Base-by-base conservation (phyloP, 2,113 vertebrate species). In the Elephas maximus region DNA sequence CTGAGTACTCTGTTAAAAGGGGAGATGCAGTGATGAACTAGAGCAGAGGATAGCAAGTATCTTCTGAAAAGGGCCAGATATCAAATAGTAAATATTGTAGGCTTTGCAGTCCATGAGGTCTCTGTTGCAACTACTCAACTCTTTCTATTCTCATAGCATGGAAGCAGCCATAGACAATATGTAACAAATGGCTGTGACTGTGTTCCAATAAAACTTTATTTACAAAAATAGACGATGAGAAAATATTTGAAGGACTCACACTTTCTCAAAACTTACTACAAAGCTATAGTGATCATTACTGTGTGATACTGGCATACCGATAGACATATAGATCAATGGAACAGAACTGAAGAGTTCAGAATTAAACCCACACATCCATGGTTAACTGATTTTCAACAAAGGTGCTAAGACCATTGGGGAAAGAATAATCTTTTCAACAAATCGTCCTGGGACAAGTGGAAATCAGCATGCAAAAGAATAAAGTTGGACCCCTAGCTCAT, bases 401-500 rank as follows among this genome's bases (percentile, higher is more conserved):
- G 11, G 5, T 41, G 30, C 4, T 15, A 81, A 93, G 37, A 86
- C 3, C 41, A 37, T 5, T 48, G 48, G 2, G 44, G 23, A 81
- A 88, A 81, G 10, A 45, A 60, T 6, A 81, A n/a, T 60, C 48
- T 71, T 80, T 63, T 48, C 24, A 73, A 73, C 24, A 73, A 33
- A 41, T 41, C 24, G 5, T 18, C 8, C 41, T 37, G 23, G 26
- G 9, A 60, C 15, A 41, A 30, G 4, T 76, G 17, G 20, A 30
- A 30, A 83, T 30, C 8, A 9, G 41, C 12, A 53, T 15, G 9
- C 17, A 78, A 57, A 45, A 26, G 21, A 78, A 78, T 53, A 5
- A 86, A 23, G 1, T 17, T 26, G 17, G 18, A 9, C 0, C 8
- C n/a, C 23, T 74, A 2, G 0, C 8, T 48, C 14, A 88, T 5